Conservation (phyloP, 2,888 invertebrate genomes). For the Sesia apiformis region DNA sequence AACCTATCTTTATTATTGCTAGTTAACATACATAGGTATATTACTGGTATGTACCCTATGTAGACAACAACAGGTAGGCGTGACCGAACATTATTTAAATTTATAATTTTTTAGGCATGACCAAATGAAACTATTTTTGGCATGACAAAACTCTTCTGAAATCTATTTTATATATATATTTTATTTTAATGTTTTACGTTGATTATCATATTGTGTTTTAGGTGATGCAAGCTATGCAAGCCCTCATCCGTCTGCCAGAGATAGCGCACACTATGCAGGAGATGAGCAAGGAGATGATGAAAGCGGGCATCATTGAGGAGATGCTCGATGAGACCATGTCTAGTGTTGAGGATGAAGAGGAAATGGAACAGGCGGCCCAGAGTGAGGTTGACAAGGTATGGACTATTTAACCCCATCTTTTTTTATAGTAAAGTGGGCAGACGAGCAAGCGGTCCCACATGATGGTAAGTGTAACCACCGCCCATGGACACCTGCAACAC, state of each 20-base stretch:
- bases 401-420: background rate
- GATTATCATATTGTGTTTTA: constrained; percentile 13
- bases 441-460: background rate
- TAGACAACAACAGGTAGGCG: no score
- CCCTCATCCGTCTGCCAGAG: constrained; percentile 91
- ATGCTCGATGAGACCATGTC: constrained; percentile 99
- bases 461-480: background rate
- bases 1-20: no score
- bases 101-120: no score
- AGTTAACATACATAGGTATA: no score
- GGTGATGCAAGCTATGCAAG: constrained; percentile 97
- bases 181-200: background rate
- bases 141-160: background rate
- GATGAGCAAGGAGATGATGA: constrained; percentile 99
- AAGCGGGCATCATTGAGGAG: constrained; percentile 98
- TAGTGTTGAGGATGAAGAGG: constrained; percentile 91
- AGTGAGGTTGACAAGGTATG: constrained; percentile 91
- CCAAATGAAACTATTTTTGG: no score
- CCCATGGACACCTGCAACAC: background rate
- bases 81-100: no score
- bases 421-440: background rate
- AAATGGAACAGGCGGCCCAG: constrained; percentile 97
- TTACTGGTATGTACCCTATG: no score
- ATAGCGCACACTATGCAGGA: constrained; percentile 97
- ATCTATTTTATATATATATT: background rate